These are phyloP conservation scores for Lucifuga dentata DNA, from an alignment of 2,113 vertebrate genomes.

Conservation along the genomic window DNA sequence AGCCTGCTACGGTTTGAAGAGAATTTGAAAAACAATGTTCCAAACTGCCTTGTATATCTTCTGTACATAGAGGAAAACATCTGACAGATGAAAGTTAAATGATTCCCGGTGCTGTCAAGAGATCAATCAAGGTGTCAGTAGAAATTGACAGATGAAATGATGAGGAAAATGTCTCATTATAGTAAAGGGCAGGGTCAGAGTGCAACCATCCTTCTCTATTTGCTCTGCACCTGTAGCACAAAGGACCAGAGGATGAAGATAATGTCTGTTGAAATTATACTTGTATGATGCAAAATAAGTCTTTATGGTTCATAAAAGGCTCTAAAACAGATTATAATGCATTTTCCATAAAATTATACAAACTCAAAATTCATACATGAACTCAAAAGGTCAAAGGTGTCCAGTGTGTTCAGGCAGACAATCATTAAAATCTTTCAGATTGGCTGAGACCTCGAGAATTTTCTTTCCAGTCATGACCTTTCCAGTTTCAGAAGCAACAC, in stretches of 20 bases:
- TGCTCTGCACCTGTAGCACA: constrained; percentile 57
- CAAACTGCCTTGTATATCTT: constrained; percentile 44
- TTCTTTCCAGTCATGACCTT: constrained; percentile 37
- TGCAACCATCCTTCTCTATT: constrained; percentile 24
- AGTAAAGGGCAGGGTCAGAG: background rate
- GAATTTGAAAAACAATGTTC: constrained; percentile 47
- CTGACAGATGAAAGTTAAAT: constrained; percentile 8
- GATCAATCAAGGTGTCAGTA: background rate
- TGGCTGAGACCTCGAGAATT: too few relatives aligned
- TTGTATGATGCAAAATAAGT: too few relatives aligned
- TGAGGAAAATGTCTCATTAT: background rate
- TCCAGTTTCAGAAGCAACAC: constrained; percentile 54
- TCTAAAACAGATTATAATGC: too few relatives aligned
- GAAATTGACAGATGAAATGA: background rate
- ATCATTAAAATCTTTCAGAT: too few relatives aligned
- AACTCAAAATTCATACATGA: too few relatives aligned
- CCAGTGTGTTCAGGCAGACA: too few relatives aligned
- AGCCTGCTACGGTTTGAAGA: constrained; percentile 55
- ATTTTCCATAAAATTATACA: too few relatives aligned
- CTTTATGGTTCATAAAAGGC: too few relatives aligned
- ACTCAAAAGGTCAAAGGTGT: too few relatives aligned
- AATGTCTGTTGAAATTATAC: background rate
- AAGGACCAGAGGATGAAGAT: background rate
- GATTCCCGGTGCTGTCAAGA: background rate
- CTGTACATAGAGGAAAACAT: constrained; percentile 43